Evolutionary conservation across 1,140 invertebrate species (phyloP).

Genomic region (Drosophila kikkawai): DNA sequence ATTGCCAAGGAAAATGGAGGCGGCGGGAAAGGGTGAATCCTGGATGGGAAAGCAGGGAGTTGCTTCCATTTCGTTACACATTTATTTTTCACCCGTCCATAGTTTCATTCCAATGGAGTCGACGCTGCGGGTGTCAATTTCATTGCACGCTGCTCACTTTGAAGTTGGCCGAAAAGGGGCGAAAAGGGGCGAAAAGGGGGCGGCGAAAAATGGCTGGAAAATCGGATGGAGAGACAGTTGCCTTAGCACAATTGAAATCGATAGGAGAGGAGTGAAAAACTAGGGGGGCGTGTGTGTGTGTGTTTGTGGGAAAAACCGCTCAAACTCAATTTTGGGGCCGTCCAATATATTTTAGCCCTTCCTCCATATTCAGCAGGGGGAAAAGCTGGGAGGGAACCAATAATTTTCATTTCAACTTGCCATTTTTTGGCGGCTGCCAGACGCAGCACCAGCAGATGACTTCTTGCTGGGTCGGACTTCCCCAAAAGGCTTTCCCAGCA

Average conservation of each 20-base stretch:
- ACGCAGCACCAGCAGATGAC: slow-evolving; percentile 54
- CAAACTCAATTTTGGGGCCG: slow-evolving; percentile 76
- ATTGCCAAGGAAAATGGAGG: slow-evolving; percentile 61
- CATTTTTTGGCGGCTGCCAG: slow-evolving; percentile 66
- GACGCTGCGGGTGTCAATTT: slow-evolving; percentile 79
- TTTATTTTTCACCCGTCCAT: slow-evolving; percentile 70
- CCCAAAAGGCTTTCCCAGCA: slow-evolving; percentile 21
- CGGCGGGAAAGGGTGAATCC: slow-evolving; percentile 8
- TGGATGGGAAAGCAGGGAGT: neutral
- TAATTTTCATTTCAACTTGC: slow-evolving; percentile 77
- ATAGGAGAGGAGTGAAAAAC: slow-evolving; percentile 65
- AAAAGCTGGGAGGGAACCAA: slow-evolving; percentile 47
- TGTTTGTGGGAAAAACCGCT: slow-evolving; percentile 53
- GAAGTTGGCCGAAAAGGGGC: slow-evolving; percentile 64
- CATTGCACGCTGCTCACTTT: slow-evolving; percentile 70
- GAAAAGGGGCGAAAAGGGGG: slow-evolving; percentile 13
- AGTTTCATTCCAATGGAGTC: slow-evolving; percentile 63
- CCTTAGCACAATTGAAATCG: slow-evolving; percentile 78
- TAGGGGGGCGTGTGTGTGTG: slow-evolving; percentile 34
- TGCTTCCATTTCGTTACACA: slow-evolving; percentile 78
- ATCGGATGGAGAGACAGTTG: slow-evolving; percentile 48
- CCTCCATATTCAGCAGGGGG: slow-evolving; percentile 9
- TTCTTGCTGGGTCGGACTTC: slow-evolving; percentile 29
- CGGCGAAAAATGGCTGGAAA: neutral
- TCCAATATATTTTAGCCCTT: slow-evolving; percentile 39